A percentile compares a stretch with the other conserved stretches of the same genome.
phyloP scores from a whole-genome alignment of 2,888 invertebrate genomes.

The Pachycephus smyrnensis region DNA sequence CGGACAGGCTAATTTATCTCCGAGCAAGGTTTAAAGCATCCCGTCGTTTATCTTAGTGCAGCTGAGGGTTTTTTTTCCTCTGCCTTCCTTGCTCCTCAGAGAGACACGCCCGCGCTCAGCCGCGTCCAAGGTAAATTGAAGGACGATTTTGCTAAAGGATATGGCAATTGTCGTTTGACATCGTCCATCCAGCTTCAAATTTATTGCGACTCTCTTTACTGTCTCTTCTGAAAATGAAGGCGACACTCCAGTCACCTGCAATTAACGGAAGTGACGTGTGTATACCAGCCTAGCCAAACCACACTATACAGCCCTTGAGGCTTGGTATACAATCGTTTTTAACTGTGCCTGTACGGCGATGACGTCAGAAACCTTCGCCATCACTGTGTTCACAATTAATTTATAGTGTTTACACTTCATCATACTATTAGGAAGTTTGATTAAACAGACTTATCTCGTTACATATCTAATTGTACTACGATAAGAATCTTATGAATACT shows the following conservation, averaged over 20 bases:
- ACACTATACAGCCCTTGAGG: neutral
- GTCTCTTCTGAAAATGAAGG: neutral
- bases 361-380: too few species aligned
- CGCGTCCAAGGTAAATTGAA: neutral
- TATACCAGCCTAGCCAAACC: neutral
- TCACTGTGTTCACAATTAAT: neutral
- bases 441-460: neutral
- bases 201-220: neutral
- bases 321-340: neutral
- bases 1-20: slow-evolving; percentile 50
- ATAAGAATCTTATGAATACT: neutral
- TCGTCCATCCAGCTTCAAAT: neutral
- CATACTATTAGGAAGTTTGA: neutral
- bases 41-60: slow-evolving; percentile 49
- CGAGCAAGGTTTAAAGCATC: slow-evolving; percentile 43
- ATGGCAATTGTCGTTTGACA: neutral
- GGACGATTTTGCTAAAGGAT: neutral
- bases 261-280: neutral
- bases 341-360: neutral
- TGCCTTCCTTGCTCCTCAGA: slow-evolving; percentile 10
- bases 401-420: neutral
- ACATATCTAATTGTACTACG: neutral
- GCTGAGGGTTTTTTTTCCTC: slow-evolving; percentile 32
- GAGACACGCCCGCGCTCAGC: neutral
- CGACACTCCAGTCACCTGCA: neutral